Evolutionary conservation across 2,888 invertebrate species (phyloP).

Genomic region (Brenthis ino): DNA sequence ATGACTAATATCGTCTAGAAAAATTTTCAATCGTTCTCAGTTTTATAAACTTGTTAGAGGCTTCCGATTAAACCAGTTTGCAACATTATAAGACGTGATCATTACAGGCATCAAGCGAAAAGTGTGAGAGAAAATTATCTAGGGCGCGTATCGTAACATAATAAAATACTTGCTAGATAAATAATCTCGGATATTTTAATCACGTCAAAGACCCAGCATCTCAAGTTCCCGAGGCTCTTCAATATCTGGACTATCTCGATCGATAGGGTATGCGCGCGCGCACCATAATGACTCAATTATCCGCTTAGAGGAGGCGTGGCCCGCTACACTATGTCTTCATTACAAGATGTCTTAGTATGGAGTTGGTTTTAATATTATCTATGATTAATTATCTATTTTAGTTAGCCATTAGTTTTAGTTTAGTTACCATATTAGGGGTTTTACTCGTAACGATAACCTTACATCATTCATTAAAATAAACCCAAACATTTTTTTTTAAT

Average conservation of each 20-base stretch:
- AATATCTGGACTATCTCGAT: constrained; percentile 62
- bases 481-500: no score
- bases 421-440: no score
- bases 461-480: no score
- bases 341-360: constrained; percentile 50
- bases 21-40: background rate
- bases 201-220: constrained; percentile 38
- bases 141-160: constrained; percentile 13
- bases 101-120: constrained; percentile 13
- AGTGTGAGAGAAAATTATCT: constrained; percentile 22
- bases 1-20: background rate
- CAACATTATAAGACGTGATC: constrained; percentile 18
- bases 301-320: constrained; percentile 78
- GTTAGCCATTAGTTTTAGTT: no score
- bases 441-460: no score
- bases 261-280: constrained; percentile 66
- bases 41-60: constrained; percentile 4
- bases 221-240: constrained; percentile 55
- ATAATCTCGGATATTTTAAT: constrained; percentile 34
- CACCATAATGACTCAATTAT: constrained; percentile 82
- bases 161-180: constrained; percentile 34
- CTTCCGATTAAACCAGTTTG: constrained; percentile 9
- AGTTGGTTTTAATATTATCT: constrained; percentile 32
- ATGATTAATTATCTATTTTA: background rate
- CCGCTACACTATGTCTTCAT: constrained; percentile 75